Evolutionary conservation across 2,797 vertebrate species (phyloP).

Genomic region (Chelon labrosus): DNA sequence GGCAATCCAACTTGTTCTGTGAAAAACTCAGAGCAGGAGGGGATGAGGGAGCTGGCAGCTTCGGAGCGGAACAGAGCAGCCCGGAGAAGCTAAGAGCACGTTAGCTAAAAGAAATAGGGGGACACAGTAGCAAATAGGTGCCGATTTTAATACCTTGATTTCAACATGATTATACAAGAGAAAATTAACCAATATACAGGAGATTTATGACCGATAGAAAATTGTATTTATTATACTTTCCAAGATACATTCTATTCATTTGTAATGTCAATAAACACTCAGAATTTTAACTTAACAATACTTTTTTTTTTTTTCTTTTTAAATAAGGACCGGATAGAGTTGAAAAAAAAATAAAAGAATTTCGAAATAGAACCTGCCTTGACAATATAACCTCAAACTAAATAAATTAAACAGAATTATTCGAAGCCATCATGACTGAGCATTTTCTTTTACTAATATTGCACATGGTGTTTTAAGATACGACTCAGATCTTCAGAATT

Average conservation of each 20-base stretch:
- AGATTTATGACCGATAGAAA: constrained; percentile 86
- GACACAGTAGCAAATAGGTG: constrained; percentile 77
- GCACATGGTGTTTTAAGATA: constrained; percentile 83
- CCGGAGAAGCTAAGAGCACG: not conserved
- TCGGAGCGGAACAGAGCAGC: constrained; percentile 11
- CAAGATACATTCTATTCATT: constrained; percentile 88
- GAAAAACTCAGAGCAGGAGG: not conserved
- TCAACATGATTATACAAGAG: constrained; percentile 85
- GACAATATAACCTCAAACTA: constrained; percentile 82
- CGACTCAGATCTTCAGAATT: constrained; percentile 73
- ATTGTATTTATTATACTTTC: constrained; percentile 88
- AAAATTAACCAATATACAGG: constrained; percentile 87
- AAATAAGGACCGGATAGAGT: constrained; percentile 85
- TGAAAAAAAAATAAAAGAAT: constrained; percentile 58
- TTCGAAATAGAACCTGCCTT: constrained; percentile 71
- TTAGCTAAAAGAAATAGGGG: constrained; percentile 61
- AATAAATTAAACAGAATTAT: constrained; percentile 79
- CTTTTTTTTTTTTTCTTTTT: constrained; percentile 49
- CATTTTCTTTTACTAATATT: constrained; percentile 82
- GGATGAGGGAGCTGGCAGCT: constrained; percentile 4
- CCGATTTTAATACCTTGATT: constrained; percentile 85
- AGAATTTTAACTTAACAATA: constrained; percentile 86
- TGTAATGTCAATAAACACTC: constrained; percentile 86
- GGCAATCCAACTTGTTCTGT: constrained; percentile 24
- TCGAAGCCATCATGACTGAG: constrained; percentile 82